Percentiles rank a stretch among this genome's conserved stretches.
phyloP scores from a whole-genome alignment of 2,888 invertebrate genomes.

The Oxystoma pomonae region DNA sequence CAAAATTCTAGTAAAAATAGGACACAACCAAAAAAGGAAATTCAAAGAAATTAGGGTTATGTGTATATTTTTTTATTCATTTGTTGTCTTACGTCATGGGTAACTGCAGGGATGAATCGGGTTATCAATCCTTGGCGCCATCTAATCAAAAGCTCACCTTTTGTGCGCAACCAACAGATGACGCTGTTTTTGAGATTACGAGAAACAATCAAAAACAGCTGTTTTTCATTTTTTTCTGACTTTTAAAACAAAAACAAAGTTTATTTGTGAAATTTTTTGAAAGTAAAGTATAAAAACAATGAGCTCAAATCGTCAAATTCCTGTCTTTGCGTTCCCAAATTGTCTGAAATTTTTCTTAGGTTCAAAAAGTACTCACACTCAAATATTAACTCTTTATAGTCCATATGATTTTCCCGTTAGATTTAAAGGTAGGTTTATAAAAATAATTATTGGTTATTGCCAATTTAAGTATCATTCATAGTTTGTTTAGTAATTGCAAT shows the following conservation, averaged over 20 bases:
- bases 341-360: slow-evolving; percentile 71
- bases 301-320: too few species aligned
- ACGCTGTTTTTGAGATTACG: too few species aligned
- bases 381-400: slow-evolving; percentile 78
- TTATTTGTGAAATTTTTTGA: not conserved
- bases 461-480: too few species aligned
- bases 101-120: too few species aligned
- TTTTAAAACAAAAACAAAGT: too few species aligned
- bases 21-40: slow-evolving; percentile 17
- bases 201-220: too few species aligned
- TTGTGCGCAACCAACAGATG: too few species aligned
- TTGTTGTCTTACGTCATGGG: not conserved
- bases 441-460: slow-evolving; percentile 2
- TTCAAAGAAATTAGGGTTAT: slow-evolving; percentile 9
- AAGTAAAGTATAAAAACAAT: not conserved
- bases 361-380: slow-evolving; percentile 74
- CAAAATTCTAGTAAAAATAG: not conserved
- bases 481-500: too few species aligned
- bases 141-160: too few species aligned
- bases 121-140: too few species aligned
- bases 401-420: slow-evolving; percentile 78
- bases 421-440: slow-evolving; percentile 70
- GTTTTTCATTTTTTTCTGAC: too few species aligned
- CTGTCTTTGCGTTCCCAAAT: slow-evolving; percentile 79
- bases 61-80: not conserved